phyloP scores from a whole-genome alignment of 2,113 vertebrate genomes.

The Plestiodon gilberti region DNA sequence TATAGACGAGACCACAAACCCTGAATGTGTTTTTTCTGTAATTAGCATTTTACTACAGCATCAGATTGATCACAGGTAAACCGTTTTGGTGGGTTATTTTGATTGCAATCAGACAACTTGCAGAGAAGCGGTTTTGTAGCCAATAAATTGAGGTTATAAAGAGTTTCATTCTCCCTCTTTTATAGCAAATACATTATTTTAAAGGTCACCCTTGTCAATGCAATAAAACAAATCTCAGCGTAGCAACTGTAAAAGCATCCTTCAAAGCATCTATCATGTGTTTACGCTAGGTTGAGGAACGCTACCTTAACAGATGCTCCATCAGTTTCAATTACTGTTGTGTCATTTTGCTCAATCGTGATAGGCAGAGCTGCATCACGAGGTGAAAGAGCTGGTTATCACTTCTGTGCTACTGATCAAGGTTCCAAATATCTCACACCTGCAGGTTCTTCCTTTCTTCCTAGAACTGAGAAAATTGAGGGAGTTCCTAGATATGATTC shows the following conservation, averaged over 20 bases:
- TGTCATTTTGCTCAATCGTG: conserved; percentile 38
- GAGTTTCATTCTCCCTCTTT: conserved; percentile 49
- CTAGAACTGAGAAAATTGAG: not conserved
- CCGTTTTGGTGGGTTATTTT: conserved; percentile 73
- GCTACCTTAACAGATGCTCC: conserved; percentile 53
- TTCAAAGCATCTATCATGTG: conserved; percentile 48
- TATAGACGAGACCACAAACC: conserved; percentile 59
- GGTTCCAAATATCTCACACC: not conserved
- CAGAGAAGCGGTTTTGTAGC: conserved; percentile 68
- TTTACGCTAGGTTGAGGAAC: conserved; percentile 53
- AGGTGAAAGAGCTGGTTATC: not conserved
- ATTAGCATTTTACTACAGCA: conserved; percentile 70
- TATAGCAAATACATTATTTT: conserved; percentile 70
- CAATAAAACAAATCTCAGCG: conserved; percentile 63
- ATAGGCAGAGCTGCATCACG: not conserved
- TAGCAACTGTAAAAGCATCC: conserved; percentile 58
- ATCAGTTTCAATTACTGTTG: conserved; percentile 54
- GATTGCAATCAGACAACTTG: conserved; percentile 67
- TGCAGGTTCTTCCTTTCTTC: not conserved
- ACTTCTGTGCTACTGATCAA: not conserved
- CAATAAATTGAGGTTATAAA: conserved; percentile 71
- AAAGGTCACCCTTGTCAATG: conserved; percentile 69
- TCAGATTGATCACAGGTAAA: conserved; percentile 77
- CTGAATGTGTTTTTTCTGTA: conserved; percentile 63
- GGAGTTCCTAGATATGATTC: not conserved